Evolutionary conservation across 2,888 invertebrate species (phyloP).

Genomic region (Lobophora halterata): DNA sequence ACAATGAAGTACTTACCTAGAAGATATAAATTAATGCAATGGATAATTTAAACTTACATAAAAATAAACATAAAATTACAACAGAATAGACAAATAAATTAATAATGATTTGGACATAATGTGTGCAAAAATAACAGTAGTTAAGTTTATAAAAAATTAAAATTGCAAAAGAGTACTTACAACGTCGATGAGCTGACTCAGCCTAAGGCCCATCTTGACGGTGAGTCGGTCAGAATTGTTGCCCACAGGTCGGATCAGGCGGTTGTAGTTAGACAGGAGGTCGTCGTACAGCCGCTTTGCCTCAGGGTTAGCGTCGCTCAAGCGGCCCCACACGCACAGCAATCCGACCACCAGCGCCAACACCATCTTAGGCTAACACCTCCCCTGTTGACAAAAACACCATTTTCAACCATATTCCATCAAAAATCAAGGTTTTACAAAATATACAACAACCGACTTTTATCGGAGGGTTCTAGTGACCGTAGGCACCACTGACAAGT

Average conservation of each 20-base stretch:
- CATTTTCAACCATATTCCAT: neutral
- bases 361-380: slow-evolving; percentile 93
- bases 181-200: slow-evolving; percentile 95
- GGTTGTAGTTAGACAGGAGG: slow-evolving; percentile 96
- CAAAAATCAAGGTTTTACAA: no score
- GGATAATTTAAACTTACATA: no score
- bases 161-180: no score
- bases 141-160: no score
- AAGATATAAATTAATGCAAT: no score
- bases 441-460: neutral
- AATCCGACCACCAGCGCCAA: slow-evolving; percentile 86
- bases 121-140: no score
- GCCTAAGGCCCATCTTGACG: slow-evolving; percentile 95
- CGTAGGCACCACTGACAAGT: no score
- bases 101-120: no score
- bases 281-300: slow-evolving; percentile 97
- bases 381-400: slow-evolving; percentile 82
- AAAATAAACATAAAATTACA: no score
- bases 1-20: no score
- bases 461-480: no score
- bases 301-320: slow-evolving; percentile 93
- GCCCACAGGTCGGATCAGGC: slow-evolving; percentile 95
- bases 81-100: no score
- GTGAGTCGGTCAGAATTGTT: slow-evolving; percentile 96
- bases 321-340: slow-evolving; percentile 89